phyloP scores from a whole-genome alignment of 2,113 vertebrate genomes.

The Corvus hawaiiensis region DNA sequence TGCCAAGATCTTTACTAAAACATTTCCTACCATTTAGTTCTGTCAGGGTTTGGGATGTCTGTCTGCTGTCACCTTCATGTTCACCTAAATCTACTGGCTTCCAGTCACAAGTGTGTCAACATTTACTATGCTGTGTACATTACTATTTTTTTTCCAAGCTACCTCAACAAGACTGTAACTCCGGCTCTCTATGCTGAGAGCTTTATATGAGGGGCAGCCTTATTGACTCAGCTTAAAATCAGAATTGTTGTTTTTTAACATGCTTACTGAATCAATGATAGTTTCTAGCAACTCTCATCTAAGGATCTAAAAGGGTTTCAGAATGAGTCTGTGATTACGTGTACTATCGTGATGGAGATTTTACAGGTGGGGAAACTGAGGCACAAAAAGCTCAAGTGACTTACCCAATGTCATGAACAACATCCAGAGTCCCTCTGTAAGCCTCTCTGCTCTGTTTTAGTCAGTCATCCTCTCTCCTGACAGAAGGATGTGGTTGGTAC shows the following conservation, averaged over 20 bases:
- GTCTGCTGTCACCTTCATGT: not conserved
- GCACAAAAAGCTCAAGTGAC: not conserved
- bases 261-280: not conserved
- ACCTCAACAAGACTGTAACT: not conserved
- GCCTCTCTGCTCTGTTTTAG: not conserved
- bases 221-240: not conserved
- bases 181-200: not conserved
- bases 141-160: not conserved
- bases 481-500: not conserved
- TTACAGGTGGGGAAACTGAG: not conserved
- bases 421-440: not conserved
- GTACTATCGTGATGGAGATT: not conserved
- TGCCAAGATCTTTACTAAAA: not conserved
- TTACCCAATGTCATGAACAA: not conserved
- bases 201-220: not conserved
- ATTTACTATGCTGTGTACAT: not conserved
- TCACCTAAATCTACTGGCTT: not conserved
- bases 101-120: not conserved
- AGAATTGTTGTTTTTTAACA: not conserved
- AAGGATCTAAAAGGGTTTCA: not conserved
- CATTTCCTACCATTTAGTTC: not conserved
- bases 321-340: not conserved
- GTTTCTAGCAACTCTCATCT: not conserved
- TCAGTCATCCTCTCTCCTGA: not conserved
- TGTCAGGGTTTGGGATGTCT: not conserved